phyloP scores from a whole-genome alignment of 2,797 vertebrate genomes.

The Sternotherus odoratus region DNA sequence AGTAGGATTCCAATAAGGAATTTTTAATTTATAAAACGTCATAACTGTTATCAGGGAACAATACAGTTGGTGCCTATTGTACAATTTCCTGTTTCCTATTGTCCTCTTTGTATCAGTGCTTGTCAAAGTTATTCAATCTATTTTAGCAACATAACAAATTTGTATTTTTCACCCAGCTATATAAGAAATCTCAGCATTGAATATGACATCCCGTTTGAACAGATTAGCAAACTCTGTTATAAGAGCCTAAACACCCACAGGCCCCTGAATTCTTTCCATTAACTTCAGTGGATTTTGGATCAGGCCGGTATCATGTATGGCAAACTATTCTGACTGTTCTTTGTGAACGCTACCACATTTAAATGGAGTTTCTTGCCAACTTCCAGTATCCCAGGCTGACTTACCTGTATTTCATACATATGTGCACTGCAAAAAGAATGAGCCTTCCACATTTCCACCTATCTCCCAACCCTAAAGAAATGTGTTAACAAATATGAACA shows the following conservation, averaged over 20 bases:
- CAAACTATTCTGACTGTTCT: not conserved
- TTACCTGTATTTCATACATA: not conserved
- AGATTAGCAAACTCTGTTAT: not conserved
- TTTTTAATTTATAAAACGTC: not conserved
- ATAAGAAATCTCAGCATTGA: not conserved
- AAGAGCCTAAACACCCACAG: not conserved
- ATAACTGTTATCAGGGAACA: not conserved
- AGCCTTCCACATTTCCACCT: not conserved
- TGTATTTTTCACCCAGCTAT: not conserved
- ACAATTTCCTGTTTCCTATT: rapidly evolving
- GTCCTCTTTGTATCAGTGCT: not conserved
- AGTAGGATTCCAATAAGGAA: not conserved
- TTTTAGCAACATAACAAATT: not conserved
- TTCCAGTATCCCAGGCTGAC: constrained; percentile 31
- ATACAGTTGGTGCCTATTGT: not conserved
- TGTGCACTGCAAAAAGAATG: not conserved
- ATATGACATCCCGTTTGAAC: not conserved
- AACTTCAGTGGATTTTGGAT: constrained; percentile 4
- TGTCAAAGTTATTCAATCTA: not conserved
- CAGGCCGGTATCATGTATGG: not conserved
- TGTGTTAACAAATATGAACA: not conserved
- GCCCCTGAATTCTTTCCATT: not conserved
- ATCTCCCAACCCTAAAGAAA: not conserved
- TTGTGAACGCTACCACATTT: not conserved
- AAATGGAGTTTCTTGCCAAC: constrained; percentile 11